phyloP scores from a whole-genome alignment of 2,888 invertebrate species.

The Thecophora atra region DNA sequence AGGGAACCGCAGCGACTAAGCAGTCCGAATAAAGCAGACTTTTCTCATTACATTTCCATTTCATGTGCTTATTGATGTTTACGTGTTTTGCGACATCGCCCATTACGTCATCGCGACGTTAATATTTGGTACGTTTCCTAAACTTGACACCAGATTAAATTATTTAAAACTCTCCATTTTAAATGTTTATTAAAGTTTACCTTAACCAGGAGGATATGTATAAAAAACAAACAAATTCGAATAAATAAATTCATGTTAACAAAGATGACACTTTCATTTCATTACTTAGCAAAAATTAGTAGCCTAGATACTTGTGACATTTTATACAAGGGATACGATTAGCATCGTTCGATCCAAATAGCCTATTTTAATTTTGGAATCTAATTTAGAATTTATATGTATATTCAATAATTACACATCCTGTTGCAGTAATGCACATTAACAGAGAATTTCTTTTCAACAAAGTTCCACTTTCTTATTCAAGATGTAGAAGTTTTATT shows the following conservation, averaged over 20 bases:
- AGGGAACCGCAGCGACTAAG: conserved; percentile 14
- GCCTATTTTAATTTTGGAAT: neutral
- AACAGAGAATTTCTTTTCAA: conserved; percentile 19
- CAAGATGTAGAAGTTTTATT: conserved; percentile 26
- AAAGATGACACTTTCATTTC: conserved; percentile 35
- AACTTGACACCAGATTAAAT: neutral
- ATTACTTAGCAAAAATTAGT: conserved; percentile 32
- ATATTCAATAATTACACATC: conserved; percentile 6
- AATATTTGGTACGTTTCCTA: neutral
- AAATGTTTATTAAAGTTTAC: conserved; percentile 39
- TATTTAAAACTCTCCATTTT: neutral
- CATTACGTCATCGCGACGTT: neutral
- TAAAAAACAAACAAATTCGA: conserved; percentile 39
- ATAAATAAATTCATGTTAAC: conserved; percentile 36
- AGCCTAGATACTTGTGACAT: conserved; percentile 26
- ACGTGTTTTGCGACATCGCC: neutral
- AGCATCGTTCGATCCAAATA: too few relatives aligned
- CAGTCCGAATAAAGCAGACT: neutral
- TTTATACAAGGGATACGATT: too few relatives aligned
- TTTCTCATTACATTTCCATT: neutral
- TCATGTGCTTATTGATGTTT: neutral
- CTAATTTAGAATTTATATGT: conserved; percentile 8
- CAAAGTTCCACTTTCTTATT: conserved; percentile 29
- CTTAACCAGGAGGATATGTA: conserved; percentile 58
- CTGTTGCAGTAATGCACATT: conserved; percentile 4